A percentile compares a stretch with the other conserved stretches of the same genome.
These are phyloP conservation scores for Bambusicola thoracicus DNA, from an alignment of 2,113 vertebrate genomes.

Conservation along the genomic window DNA sequence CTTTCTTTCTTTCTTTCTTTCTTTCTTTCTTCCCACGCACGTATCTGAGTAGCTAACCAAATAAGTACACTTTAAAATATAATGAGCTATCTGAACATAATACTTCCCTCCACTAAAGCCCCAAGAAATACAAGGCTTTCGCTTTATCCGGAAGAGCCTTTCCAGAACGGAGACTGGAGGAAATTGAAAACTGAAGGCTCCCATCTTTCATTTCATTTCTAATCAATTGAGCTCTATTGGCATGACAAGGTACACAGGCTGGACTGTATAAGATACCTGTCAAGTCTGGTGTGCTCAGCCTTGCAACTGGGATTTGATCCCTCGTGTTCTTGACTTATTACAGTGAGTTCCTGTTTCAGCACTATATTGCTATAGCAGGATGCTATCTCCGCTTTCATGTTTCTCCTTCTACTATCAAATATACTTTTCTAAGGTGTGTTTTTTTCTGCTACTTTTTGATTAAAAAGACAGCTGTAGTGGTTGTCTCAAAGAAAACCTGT, in stretches of 20 bases:
- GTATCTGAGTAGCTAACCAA: neutral
- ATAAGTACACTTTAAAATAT: neutral
- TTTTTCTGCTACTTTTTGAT: neutral
- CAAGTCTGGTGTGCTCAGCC: neutral
- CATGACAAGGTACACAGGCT: neutral
- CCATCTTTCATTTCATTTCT: conserved; percentile 8
- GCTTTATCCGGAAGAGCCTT: neutral
- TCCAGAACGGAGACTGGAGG: neutral
- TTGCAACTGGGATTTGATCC: neutral
- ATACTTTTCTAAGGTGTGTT: neutral
- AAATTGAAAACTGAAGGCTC: conserved; percentile 2
- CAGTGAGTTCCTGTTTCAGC: neutral
- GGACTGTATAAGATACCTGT: neutral
- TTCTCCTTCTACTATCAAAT: neutral
- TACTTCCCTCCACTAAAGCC: neutral
- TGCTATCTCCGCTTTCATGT: neutral
- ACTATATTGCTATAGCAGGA: neutral
- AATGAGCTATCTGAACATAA: neutral
- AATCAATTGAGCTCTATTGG: neutral
- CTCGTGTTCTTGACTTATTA: neutral
- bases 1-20: neutral
- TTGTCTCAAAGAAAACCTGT: neutral
- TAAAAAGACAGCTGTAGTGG: neutral
- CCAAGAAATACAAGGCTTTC: neutral
- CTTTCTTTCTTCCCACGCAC: neutral